phyloP scores from a whole-genome alignment of 2,797 vertebrate species.

The Sebastes miniatus region DNA sequence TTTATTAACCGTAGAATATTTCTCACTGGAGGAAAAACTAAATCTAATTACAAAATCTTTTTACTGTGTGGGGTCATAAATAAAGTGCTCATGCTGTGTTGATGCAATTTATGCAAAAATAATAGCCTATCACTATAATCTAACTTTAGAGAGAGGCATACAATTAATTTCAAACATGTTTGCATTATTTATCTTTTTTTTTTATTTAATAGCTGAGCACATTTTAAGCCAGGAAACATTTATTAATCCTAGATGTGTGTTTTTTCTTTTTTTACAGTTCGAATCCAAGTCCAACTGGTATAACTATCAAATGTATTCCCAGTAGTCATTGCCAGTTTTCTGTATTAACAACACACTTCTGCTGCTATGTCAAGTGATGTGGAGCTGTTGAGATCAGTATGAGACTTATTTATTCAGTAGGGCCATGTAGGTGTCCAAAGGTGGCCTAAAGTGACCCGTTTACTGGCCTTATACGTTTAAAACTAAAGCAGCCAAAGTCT shows the following conservation, averaged over 20 bases:
- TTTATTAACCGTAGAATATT: background rate
- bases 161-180: background rate
- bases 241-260: background rate
- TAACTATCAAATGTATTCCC: background rate
- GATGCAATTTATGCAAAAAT: background rate
- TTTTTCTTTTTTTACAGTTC: background rate
- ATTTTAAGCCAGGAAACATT: background rate
- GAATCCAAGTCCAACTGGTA: background rate
- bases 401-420: background rate
- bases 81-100: background rate
- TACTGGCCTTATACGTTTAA: background rate
- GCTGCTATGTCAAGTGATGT: background rate
- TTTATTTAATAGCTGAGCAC: background rate
- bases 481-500: constrained; percentile 1
- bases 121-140: background rate
- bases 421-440: background rate
- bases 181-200: background rate
- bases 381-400: background rate
- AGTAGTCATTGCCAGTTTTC: background rate
- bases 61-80: background rate
- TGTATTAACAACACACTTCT: background rate
- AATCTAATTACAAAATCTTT: background rate
- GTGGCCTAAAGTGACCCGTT: background rate
- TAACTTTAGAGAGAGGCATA: background rate
- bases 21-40: background rate